Evolutionary conservation across 2,888 invertebrate species (phyloP).

Genomic region (Carterocephalus palaemon): DNA sequence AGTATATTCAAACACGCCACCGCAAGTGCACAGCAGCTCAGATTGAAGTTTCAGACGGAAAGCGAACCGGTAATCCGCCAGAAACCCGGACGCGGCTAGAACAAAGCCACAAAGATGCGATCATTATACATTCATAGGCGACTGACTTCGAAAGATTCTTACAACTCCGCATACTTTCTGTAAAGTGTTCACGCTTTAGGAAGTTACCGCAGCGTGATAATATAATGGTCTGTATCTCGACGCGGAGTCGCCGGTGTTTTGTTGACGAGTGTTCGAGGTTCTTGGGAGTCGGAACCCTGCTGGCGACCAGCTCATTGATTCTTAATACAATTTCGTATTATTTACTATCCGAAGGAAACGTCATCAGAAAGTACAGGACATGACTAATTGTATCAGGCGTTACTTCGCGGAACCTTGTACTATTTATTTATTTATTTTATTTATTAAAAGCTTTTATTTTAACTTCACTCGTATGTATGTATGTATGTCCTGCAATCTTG

Average conservation of each 20-base stretch:
- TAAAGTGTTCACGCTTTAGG: slow-evolving; percentile 56
- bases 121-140: slow-evolving; percentile 75
- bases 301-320: too few relatives aligned
- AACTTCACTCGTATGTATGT: too few relatives aligned
- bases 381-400: too few relatives aligned
- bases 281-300: too few relatives aligned
- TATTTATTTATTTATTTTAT: too few relatives aligned
- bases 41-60: slow-evolving; percentile 19
- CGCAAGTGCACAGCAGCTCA: slow-evolving; percentile 9
- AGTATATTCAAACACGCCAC: slow-evolving; percentile 5
- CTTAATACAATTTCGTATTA: too few relatives aligned
- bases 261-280: slow-evolving; percentile 5
- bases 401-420: too few relatives aligned
- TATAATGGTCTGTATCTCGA: slow-evolving; percentile 58
- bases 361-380: too few relatives aligned
- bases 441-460: too few relatives aligned
- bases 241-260: slow-evolving; percentile 15
- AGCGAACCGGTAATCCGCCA: slow-evolving; percentile 20
- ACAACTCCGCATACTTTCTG: slow-evolving; percentile 51
- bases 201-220: slow-evolving; percentile 65
- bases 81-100: slow-evolving; percentile 28
- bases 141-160: slow-evolving; percentile 62
- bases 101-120: slow-evolving; percentile 41
- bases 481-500: too few relatives aligned
- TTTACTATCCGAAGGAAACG: too few relatives aligned